Evolutionary conservation across 2,113 vertebrate genomes (phyloP), one percentile per base, ranked within the genome.

Genomic region (Sorex araneus): DNA sequence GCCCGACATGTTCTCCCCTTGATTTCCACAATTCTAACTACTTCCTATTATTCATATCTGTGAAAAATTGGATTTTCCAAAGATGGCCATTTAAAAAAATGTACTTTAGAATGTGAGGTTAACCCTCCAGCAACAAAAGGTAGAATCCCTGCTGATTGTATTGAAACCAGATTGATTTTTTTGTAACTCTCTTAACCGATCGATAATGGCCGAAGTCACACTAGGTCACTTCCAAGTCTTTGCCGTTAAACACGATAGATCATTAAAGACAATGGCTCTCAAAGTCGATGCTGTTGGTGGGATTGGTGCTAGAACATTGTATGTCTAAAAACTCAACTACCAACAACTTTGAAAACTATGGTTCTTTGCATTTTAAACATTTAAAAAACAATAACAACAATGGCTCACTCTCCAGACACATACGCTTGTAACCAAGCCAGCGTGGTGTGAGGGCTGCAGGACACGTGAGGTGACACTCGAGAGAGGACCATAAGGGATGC

Each of bases 21-120:
- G n/a, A 25, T 81, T 82, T 90, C 69, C 76, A 63, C 21, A 40
- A 50, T 80, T 25, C 71, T 76, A 47, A 43, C 43, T 67, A 64
- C 18, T 74, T 45, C 43, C 67, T 88, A 11, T 81, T 32, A 76
- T 88, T 80, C 75, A 85, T 43, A 84, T 32, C 12, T 47, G 27
- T 25, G 19, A 50, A 43, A 76, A 30, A 47, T 25, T 81, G 50
- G 27, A 71, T 73, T 89, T 93, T 67, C 27, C 84, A 67, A 60
- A 85, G 8, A 63, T 18, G 16, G 13, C 47, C 54, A 23, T n/a
- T 40, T 4, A 69, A 47, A 15, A 21, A 6, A 73, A 10, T 6
- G 4, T 47, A 81, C 34, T 69, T 4, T 32, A 16, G 30, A 10
- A 27, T 43, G 3, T 45, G 34, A 73, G 43, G 4, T 21, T 81